Evolutionary conservation across 2,888 invertebrate genomes (phyloP), one percentile per base, ranked within the genome.

Genomic region (Lasiommata megera): DNA sequence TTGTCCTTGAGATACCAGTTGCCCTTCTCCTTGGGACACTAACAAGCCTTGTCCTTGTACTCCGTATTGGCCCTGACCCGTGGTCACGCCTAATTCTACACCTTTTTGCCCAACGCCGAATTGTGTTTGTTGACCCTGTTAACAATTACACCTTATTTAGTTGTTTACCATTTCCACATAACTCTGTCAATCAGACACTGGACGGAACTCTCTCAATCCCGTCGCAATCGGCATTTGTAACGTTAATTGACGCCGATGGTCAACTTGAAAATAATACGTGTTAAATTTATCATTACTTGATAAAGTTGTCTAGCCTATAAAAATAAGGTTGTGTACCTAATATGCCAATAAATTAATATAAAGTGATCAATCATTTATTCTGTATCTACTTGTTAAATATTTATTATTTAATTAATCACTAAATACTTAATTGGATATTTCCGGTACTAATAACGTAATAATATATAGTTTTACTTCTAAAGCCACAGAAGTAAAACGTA

Each of bases 21-120:
- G 60, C 2, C 72, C 74, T 56, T 72, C 71, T 58, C 78, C 78
- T 18, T 60, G 60, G 8, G 47, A 60, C 5, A 67, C 54, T 17
- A 54, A 48, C 28, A 65, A 58, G 18, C 65, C 67, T 60, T 61
- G 59, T 40, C 61, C 54, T 48, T 57, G 55, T 34, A 48, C 11
- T 38, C 38, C 50, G 12, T 38, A 37, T 29, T 50, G 40, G 11
- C 60, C 57, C 11, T 50, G 38, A 18, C 60, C 57, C 9, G 11
- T 65, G 62, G 57, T 64, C 1, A 56, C 44, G 3, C 43, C 50
- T n/a, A 43, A 12, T 1, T 61, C 43, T n/a, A 40, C 34, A 12
- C 51, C 56, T 51, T 51, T 56, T 14, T 56, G 51, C 6, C 56
- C 56, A 1, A 34, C 18, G 17, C 56, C 51, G 12, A 43, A 51